Evolutionary conservation across 1,140 invertebrate genomes (phyloP).

Genomic region (Monochamus saltuarius): DNA sequence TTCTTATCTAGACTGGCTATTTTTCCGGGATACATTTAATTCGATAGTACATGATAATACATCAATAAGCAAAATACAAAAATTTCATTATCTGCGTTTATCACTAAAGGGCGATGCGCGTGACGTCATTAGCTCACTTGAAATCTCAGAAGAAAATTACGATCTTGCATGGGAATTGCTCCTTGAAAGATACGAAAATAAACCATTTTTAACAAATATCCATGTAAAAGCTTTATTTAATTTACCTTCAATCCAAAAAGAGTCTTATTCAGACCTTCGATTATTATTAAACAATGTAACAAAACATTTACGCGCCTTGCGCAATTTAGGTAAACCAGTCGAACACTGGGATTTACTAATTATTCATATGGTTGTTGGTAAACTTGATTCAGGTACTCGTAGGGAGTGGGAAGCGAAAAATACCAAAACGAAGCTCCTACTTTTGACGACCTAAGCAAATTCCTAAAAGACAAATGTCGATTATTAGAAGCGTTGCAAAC

Average conservation of each 20-base stretch:
- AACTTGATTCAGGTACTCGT: too few species aligned
- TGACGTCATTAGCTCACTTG: slow-evolving; percentile 2
- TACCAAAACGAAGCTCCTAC: too few species aligned
- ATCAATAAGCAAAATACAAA: slow-evolving; percentile 8
- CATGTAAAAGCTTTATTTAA: neutral
- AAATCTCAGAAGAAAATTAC: slow-evolving; percentile 10
- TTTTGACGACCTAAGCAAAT: too few species aligned
- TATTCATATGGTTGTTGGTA: too few species aligned
- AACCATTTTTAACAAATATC: neutral
- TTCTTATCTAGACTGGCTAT: slow-evolving; percentile 13
- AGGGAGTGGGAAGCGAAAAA: too few species aligned
- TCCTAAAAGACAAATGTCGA: too few species aligned
- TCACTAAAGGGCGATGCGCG: slow-evolving; percentile 12
- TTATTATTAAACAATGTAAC: neutral
- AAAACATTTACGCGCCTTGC: slow-evolving; percentile 3
- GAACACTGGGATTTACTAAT: too few species aligned
- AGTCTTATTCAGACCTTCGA: neutral
- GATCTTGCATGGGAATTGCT: neutral
- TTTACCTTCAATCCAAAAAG: slow-evolving; percentile 9
- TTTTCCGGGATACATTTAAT: slow-evolving; percentile 19
- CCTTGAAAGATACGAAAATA: slow-evolving; percentile 9
- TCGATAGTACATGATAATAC: slow-evolving; percentile 15
- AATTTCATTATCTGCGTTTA: slow-evolving; percentile 21
- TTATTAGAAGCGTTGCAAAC: too few species aligned
- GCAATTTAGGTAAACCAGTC: too few species aligned